Base-by-base conservation (phyloP, 2,113 vertebrate genomes). In the Ascaphus truei region DNA sequence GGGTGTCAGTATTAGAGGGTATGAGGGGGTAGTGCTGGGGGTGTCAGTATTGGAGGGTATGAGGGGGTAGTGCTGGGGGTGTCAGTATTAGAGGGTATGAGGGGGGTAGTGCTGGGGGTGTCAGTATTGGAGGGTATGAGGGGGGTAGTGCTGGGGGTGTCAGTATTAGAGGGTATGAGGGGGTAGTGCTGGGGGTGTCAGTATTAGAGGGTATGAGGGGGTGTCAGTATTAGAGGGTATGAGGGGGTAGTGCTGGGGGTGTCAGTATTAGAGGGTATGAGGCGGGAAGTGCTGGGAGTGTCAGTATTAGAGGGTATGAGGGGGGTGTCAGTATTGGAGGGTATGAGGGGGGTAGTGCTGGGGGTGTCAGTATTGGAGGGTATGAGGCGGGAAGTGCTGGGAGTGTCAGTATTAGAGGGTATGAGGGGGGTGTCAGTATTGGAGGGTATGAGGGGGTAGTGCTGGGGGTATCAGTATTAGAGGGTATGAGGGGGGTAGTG, bases 341-440 rank as follows among this genome's bases (percentile, higher is more conserved):
- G 20, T 10, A 16, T 1, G 26, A 9, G n/a, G n/a, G n/a, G 4
- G 6, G 31, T 25, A 45, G 26, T 23, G 37, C 11, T 6, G 29
- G 15, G 3, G 31, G 10, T 30, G n/a, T n/a, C n/a, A n/a, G n/a
- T n/a, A n/a, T n/a, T n/a, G n/a, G n/a, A n/a, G n/a, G n/a, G n/a
- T n/a, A n/a, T 98, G 68, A 77, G 83, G 0, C 1, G 25, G 66
- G 27, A 10, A 12, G 11, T 13, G 2, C 2, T 9, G 10, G 11
- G 1, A 2, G 3, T 18, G 5, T 1, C 18, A 23, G 2, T 1
- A 30, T 59, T 23, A 2, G 2, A 22, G 65, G 65, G 20, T 10
- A 16, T 1, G 26, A 9, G n/a, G n/a, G n/a, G 4, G 6, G 31
- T 25, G n/a, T n/a, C n/a, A 45, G 26, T 23, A 26, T 7, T 6